Evolutionary conservation across 2,797 vertebrate genomes (phyloP).

Genomic region (Danio tinwini): DNA sequence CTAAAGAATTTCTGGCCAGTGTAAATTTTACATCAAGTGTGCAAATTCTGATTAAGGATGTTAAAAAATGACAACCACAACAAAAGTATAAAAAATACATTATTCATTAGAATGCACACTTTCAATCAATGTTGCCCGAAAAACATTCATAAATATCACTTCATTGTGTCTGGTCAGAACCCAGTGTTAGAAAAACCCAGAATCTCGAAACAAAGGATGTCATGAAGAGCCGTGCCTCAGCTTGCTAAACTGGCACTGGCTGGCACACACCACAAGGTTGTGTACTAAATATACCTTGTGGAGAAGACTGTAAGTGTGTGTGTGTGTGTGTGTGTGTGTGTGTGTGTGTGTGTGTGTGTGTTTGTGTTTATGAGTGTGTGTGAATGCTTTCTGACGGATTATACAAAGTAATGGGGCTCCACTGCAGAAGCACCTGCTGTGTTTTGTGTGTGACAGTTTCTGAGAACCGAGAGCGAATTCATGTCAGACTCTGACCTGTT

Average conservation of each 20-base stretch:
- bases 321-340: slow-evolving; percentile 31
- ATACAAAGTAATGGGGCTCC: slow-evolving; percentile 42
- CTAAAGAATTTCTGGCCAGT: not conserved
- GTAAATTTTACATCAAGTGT: too few species aligned
- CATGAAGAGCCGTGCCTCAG: slow-evolving; percentile 34
- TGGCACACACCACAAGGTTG: slow-evolving; percentile 48
- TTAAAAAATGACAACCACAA: too few species aligned
- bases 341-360: slow-evolving; percentile 24
- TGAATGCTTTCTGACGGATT: slow-evolving; percentile 19
- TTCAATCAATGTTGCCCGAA: not conserved
- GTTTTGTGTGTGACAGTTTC: slow-evolving; percentile 50
- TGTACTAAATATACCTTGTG: slow-evolving; percentile 42
- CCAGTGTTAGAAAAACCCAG: slow-evolving; percentile 42
- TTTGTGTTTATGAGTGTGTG: slow-evolving; percentile 35
- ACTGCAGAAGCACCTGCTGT: slow-evolving; percentile 44
- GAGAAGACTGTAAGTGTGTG: slow-evolving; percentile 17
- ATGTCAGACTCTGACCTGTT: slow-evolving; percentile 48
- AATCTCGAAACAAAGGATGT: slow-evolving; percentile 41
- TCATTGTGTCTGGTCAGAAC: not conserved
- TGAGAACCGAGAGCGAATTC: slow-evolving; percentile 50
- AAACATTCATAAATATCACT: not conserved
- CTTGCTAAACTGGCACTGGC: slow-evolving; percentile 4
- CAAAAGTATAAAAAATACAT: too few species aligned
- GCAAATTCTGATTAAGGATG: too few species aligned
- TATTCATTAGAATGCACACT: not conserved